Base-by-base conservation (phyloP, 2,888 invertebrate species). In the Sesia apiformis region DNA sequence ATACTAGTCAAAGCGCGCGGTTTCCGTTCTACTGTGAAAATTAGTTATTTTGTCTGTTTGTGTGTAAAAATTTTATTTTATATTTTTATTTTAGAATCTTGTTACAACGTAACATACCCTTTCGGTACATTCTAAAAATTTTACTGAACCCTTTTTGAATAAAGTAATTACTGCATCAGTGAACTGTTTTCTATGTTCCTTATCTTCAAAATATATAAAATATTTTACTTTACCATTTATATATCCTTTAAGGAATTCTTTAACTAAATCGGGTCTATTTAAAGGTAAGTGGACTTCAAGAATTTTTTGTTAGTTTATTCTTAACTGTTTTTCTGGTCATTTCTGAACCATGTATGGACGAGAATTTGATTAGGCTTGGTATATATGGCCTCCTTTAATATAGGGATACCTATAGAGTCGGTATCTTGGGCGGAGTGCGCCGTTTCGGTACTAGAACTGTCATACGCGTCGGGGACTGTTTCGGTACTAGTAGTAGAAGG, bases 41-140 rank as follows among this genome's bases (percentile, higher is more conserved):
- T n/a, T n/a, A n/a, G n/a, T n/a, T n/a, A n/a, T n/a, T n/a, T n/a
- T n/a, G n/a, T n/a, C n/a, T n/a, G n/a, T n/a, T n/a, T n/a, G n/a
- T n/a, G n/a, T n/a, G n/a, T n/a, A n/a, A n/a, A n/a, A n/a, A n/a
- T n/a, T n/a, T n/a, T n/a, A n/a, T n/a, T n/a, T n/a, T n/a, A n/a
- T n/a, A n/a, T n/a, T n/a, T n/a, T n/a, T n/a, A n/a, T n/a, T n/a
- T n/a, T n/a, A n/a, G n/a, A n/a, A n/a, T n/a, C n/a, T n/a, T n/a
- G n/a, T n/a, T n/a, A n/a, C n/a, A n/a, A n/a, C n/a, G n/a, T n/a
- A n/a, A n/a, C n/a, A n/a, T n/a, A 66, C 58, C 6, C 65, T 40
- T 56, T 66, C 55, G 1, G 63, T 65, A 52, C 67, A 66, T 58
- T 69, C 65, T 4, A 40, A 51, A 6, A 49, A 49, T 4, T 8